A percentile compares a stretch with the other conserved stretches of the same genome.
Evolutionary conservation across 2,888 invertebrate genomes (phyloP).

Genomic region (Torymus texanus): DNA sequence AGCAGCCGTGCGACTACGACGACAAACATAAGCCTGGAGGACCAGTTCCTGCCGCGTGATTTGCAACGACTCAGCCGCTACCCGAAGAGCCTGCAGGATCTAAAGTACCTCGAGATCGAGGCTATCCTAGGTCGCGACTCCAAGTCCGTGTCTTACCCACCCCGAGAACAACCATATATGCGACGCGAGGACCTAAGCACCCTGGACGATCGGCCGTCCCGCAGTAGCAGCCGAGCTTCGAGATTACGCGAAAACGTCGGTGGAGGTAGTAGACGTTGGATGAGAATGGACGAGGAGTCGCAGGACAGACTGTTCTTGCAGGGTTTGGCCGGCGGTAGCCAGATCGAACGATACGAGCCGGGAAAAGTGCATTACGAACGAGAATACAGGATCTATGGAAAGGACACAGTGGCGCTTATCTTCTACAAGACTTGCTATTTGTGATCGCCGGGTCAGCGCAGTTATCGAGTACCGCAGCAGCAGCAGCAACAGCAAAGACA

Average conservation of each 20-base stretch:
- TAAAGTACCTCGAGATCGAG: conserved; percentile 70
- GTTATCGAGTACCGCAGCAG: neutral
- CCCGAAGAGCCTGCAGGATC: conserved; percentile 69
- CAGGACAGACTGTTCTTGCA: conserved; percentile 27
- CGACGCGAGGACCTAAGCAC: neutral
- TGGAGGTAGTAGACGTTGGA: neutral
- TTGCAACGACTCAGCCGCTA: conserved; percentile 61
- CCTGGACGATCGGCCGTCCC: conserved; percentile 4
- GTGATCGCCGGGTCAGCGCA: conserved; percentile 64
- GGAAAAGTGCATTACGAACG: conserved; percentile 73
- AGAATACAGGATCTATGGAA: conserved; percentile 73
- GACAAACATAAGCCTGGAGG: conserved; percentile 60
- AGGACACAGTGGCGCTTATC: conserved; percentile 73
- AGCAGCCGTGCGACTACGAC: conserved; percentile 54
- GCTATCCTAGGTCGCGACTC: conserved; percentile 67
- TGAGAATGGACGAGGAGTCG: neutral
- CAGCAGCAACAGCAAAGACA: too few species aligned
- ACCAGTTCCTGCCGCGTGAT: conserved; percentile 61
- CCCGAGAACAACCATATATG: neutral
- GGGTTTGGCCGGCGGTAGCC: conserved; percentile 39
- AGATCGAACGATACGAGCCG: conserved; percentile 64
- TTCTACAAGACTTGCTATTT: conserved; percentile 74
- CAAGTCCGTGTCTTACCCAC: conserved; percentile 42
- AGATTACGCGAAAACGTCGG: too few species aligned
- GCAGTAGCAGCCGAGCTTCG: neutral